Base-by-base conservation (phyloP, 1,140 invertebrate genomes). In the Heliconius hermathena region DNA sequence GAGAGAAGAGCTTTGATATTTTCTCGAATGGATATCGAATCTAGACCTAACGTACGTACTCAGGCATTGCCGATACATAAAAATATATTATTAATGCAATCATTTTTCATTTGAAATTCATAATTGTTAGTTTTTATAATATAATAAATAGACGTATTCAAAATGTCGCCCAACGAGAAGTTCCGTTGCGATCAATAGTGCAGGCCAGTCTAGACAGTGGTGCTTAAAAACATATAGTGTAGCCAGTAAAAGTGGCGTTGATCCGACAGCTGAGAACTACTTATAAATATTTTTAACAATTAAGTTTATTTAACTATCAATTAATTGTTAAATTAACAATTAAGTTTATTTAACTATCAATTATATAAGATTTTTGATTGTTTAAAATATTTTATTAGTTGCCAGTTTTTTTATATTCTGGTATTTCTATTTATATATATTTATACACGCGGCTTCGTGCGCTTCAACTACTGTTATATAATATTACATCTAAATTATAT, bases 181-280 rank as follows among this genome's bases (percentile, higher is more conserved):
- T 66, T 66, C 26, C 60, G 26, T n/a, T 66, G 60, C 60, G 60
- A 66, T 66, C 60, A 66, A 66, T 66, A 66, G 22, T 66, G 60
- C 60, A 66, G 60, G 60, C 60, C 60, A 66, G 60, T 66, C 60
- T 66, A 66, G 60, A 66, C 60, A 66, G 60, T 66, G 60, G 60
- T 66, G 60, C 60, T 66, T 66, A 66, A 66, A 60, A 66, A 66
- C 60, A 66, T 66, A 66, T 66, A 66, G 60, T 52, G 49, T 29
- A 26, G 60, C 60, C 26, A 29, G 60, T 66, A 26, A 66, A 66
- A 66, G 60, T 66, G 60, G 60, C 60, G 60, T 66, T 66, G 60
- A 66, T 66, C 60, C n/a, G 60, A 66, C 26, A 29, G 26, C 60
- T 29, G 60, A 66, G 60, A 66, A 66, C 20, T 22, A 22, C 11